Evolutionary conservation across 2,797 vertebrate genomes (phyloP), one percentile per base, ranked within the genome.

Genomic region (Channallabes apus): DNA sequence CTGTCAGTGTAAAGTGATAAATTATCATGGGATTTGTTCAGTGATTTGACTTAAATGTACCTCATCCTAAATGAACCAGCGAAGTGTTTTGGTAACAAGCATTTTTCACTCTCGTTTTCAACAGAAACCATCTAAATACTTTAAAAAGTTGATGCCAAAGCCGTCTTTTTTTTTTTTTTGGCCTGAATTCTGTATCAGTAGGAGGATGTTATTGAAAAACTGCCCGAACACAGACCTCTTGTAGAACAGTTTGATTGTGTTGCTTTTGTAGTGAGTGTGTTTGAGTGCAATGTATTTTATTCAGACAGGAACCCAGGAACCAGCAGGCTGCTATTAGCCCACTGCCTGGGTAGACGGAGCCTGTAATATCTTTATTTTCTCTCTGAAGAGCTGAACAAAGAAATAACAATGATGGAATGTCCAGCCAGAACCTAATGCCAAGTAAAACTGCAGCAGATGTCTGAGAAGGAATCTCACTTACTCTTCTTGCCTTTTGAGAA

Each of bases 331-430:
- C 46, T 56, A 51, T 87, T 86, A 80, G 72, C 83, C 83, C 22
- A 22, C 67, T 80, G 56, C 77, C 69, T 72, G 83, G 69, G 78
- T 76, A 88, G 84, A 82, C 64, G 3, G 38, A 87, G 88, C 86
- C 83, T 82, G 84, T 84, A 83, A 85, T 85, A 88, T 88, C 89
- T 88, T 88, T 90, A 86, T 91, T 91, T 90, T 90, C 91, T 92
- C 90, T 91, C 90, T 87, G 80, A 91, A 89, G 90, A 89, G 90
- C 88, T 87, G 91, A 94, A 93, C 87, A 90, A 92, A 94, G 90
- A 88, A 89, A 90, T 86, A 89, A 81, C 88, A 83, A 82, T 84
- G 69, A 85, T 89, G 90, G 91, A 92, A 91, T 86, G 68, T 91
- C 32, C 86, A 86, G 83, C 84, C 92, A 92, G 92, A 88, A 73